Base-by-base conservation (phyloP, 2,888 invertebrate species). In the Dryocosmus kuriphilus region DNA sequence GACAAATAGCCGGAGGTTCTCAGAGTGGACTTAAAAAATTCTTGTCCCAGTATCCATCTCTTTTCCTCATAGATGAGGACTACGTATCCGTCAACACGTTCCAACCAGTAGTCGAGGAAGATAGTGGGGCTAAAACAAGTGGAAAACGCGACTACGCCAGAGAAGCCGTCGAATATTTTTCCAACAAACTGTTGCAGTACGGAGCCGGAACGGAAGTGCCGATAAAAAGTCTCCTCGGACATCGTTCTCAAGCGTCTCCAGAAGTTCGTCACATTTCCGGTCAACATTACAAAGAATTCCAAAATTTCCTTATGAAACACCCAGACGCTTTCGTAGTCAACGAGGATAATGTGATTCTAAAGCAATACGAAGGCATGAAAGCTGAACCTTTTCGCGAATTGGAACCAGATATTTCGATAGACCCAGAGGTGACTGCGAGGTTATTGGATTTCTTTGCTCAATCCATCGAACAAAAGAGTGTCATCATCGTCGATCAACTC, bases 111-210 rank as follows among this genome's bases (percentile, higher is more conserved):
- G 92, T 93, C 85, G 94, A 94, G 84, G 93, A 94, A 87, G 95
- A 95, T 87, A 91, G 89, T 71, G 92, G 93, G 79, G 90, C 91
- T 80, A 92, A 92, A 85, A 86, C 88, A 55, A 92, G 93, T 81
- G 95, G 95, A 84, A 95, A 96, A 89, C 95, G 96, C 86, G 97
- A 98, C 92, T 98, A 98, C 92, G 98, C 98, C 87, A 95, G 96
- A 89, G 99, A 99, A 93, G 99, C 99, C 78, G 98, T 99, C 88
- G 97, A 98, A 90, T 99, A 99, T 93, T 99, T 99, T 93, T 96
- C 97, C 77, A 95, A 96, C 90, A 98, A 99, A 93, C 95, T 99
- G 92, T 94, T 97, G 83, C 97, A 99, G 92, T 98, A 99, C 92
- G 98, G 99, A 79, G 96, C 97, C 83, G 97, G 97, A 77, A 97